Conservation (phyloP, 2,888 invertebrate species). For the Tuta absoluta region DNA sequence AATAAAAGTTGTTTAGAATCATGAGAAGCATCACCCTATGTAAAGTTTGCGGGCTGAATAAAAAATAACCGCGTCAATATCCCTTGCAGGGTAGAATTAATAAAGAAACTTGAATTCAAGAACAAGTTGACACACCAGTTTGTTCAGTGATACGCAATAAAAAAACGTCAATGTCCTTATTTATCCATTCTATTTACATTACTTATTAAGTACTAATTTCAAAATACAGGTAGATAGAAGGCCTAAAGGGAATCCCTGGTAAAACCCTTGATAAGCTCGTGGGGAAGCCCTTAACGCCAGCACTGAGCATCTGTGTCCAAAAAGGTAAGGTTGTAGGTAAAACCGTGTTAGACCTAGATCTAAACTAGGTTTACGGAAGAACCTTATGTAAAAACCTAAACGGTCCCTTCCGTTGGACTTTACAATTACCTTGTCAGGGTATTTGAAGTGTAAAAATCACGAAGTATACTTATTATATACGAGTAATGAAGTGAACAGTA, state of each 20-base stretch:
- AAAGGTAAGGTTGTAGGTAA: neutral
- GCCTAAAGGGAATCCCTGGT: neutral
- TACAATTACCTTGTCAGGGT: neutral
- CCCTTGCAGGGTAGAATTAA: no score
- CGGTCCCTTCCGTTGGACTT: neutral
- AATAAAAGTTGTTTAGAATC: no score
- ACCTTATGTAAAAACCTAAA: neutral
- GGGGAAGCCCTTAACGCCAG: neutral
- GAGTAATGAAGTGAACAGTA: neutral
- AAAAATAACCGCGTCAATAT: no score
- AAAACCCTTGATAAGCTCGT: slow-evolving; percentile 1
- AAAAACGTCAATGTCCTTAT: neutral
- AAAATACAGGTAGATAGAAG: neutral
- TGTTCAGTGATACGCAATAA: neutral
- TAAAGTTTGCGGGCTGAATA: no score
- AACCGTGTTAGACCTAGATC: neutral
- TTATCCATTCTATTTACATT: neutral
- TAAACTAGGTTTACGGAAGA: neutral
- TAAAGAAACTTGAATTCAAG: no score
- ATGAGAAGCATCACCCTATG: no score
- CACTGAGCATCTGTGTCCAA: neutral
- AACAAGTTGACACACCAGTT: neutral
- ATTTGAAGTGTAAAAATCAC: neutral
- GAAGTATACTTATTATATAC: neutral
- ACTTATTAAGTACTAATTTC: neutral